Conservation (phyloP, 1,140 invertebrate genomes). For the Drusus annulatus region DNA sequence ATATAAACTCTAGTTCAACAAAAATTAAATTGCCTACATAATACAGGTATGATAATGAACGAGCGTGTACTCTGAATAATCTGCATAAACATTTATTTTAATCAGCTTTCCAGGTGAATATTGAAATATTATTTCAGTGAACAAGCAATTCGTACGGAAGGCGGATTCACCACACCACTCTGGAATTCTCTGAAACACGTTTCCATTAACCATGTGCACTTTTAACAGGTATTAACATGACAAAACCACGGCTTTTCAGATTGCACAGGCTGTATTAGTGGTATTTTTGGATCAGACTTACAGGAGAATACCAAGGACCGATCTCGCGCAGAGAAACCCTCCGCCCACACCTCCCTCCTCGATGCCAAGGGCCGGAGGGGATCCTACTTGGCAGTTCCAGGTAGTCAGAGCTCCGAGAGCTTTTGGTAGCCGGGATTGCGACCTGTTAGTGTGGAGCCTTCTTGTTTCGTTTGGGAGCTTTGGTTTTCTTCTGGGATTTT, state of each 20-base stretch:
- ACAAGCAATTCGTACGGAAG: too few relatives aligned
- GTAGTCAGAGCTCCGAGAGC: conserved; percentile 66
- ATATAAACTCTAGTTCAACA: too few relatives aligned
- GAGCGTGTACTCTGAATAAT: too few relatives aligned
- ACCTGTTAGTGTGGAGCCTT: conserved; percentile 14
- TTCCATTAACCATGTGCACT: conserved; percentile 11
- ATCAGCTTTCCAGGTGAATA: too few relatives aligned
- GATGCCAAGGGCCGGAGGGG: conserved; percentile 79
- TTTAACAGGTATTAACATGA: conserved; percentile 35
- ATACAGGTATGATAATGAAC: too few relatives aligned
- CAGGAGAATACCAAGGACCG: conserved; percentile 72
- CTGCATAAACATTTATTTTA: too few relatives aligned
- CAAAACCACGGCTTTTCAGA: conserved; percentile 54
- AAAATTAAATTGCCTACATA: too few relatives aligned
- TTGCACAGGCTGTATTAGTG: conserved; percentile 66
- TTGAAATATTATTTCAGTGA: too few relatives aligned
- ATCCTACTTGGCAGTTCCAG: conserved; percentile 85
- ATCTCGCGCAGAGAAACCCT: conserved; percentile 64
- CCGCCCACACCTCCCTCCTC: conserved; percentile 75
- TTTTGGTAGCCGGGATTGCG: conserved; percentile 7
- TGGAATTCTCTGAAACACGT: neutral
- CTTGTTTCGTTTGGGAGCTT: neutral
- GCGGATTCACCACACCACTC: too few relatives aligned
- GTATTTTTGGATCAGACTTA: conserved; percentile 74
- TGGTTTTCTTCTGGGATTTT: conserved; percentile 11